These are phyloP conservation scores for Drosophila koepferae DNA, from an alignment of 2,888 invertebrate species.

Conservation along the genomic window DNA sequence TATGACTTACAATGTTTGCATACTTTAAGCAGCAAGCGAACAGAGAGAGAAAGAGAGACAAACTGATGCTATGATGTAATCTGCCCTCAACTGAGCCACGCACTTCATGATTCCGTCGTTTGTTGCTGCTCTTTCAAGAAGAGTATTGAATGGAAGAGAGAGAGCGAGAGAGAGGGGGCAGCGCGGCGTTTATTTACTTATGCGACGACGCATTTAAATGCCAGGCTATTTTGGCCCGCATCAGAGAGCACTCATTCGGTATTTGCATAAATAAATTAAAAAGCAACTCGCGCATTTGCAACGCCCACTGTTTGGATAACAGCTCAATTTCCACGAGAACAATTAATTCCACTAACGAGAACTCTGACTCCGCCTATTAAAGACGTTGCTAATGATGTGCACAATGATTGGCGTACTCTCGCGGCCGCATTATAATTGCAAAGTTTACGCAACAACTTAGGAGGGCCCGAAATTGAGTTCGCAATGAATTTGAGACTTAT, in stretches of 20 bases:
- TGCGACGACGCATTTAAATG: slow-evolving; percentile 46
- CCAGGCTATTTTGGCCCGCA: slow-evolving; percentile 31
- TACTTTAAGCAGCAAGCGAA: slow-evolving; percentile 15
- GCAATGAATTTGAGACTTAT: not conserved
- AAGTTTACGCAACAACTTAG: slow-evolving; percentile 34
- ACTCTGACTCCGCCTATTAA: slow-evolving; percentile 35
- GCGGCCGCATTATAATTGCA: slow-evolving; percentile 47
- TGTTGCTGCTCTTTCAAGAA: slow-evolving; percentile 3
- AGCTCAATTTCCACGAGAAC: slow-evolving; percentile 67
- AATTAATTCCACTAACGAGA: slow-evolving; percentile 60
- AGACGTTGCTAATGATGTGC: slow-evolving; percentile 75
- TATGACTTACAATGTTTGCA: slow-evolving; percentile 70
- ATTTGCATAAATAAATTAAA: slow-evolving; percentile 73
- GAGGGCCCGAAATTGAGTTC: slow-evolving; percentile 24
- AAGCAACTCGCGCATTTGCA: slow-evolving; percentile 42
- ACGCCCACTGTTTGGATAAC: slow-evolving; percentile 37
- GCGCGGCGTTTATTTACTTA: slow-evolving; percentile 45
- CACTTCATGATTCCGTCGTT: slow-evolving; percentile 37
- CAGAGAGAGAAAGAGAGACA: not conserved
- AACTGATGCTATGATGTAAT: slow-evolving; percentile 27
- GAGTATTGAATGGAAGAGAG: slow-evolving; percentile 25
- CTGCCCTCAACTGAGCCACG: slow-evolving; percentile 33
- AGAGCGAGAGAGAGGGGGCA: slow-evolving; percentile 1
- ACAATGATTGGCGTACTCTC: slow-evolving; percentile 60
- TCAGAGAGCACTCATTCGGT: slow-evolving; percentile 50